A percentile compares a stretch with the other conserved stretches of the same genome.
phyloP scores from a whole-genome alignment of 2,113 vertebrate genomes.

The Setophaga kirtlandii region DNA sequence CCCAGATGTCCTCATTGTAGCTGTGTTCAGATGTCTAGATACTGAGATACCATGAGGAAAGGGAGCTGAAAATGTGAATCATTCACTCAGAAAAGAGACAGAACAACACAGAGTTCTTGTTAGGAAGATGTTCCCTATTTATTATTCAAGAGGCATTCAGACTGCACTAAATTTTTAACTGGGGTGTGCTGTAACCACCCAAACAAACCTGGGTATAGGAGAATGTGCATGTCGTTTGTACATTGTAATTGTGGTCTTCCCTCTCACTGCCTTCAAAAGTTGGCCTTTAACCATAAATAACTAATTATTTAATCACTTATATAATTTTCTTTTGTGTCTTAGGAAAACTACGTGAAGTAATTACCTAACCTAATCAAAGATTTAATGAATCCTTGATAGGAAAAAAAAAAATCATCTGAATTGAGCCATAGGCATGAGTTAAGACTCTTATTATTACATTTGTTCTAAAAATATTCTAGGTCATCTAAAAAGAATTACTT shows the following conservation, averaged over 20 bases:
- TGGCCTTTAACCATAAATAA: neutral
- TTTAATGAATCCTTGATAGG: neutral
- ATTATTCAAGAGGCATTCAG: neutral
- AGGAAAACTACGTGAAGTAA: neutral
- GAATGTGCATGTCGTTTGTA: neutral
- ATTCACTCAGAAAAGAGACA: neutral
- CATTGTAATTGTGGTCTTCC: neutral
- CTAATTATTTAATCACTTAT: neutral
- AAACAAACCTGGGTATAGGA: neutral
- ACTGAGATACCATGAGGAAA: neutral
- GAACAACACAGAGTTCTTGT: neutral
- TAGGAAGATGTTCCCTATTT: neutral
- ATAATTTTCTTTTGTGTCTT: neutral
- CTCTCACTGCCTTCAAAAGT: neutral
- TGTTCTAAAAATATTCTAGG: neutral
- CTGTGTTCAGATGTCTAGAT: neutral
- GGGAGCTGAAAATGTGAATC: neutral
- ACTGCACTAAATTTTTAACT: slow-evolving; percentile 2
- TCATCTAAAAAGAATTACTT: neutral
- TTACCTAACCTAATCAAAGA: neutral
- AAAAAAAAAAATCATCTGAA: neutral
- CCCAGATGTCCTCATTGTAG: neutral
- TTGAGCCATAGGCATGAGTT: neutral
- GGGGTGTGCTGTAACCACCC: neutral
- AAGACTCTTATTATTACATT: neutral